Base-by-base conservation (phyloP, 2,113 vertebrate genomes). In the Semnornis frantzii region DNA sequence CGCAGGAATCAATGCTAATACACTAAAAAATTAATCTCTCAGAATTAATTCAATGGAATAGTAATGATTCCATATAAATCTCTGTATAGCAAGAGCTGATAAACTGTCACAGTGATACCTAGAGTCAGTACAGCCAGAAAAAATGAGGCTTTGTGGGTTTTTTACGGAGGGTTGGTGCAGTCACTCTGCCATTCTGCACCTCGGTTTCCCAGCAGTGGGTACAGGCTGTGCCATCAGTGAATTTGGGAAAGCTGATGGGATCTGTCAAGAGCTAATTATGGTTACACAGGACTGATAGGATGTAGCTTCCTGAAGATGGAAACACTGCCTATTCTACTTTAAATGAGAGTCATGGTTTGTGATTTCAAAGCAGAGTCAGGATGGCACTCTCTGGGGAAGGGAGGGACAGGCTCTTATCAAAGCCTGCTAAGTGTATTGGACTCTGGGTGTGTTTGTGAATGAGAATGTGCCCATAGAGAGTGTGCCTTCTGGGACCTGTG, bases 21-120 rank as follows among this genome's bases (percentile, higher is more conserved):
- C 85, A 54, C 82, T 87, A 39, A 77, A 77, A 94, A 95, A 83
- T 76, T 73, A 73, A 95, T 91, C 78, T 89, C 91, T 50, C 75
- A 72, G 73, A 89, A 85, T 63, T 42, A 66, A 81, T 89, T 87
- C 93, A 92, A 54, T 74, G 72, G 60, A 77, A 80, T 65, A 86
- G 83, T 58, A 86, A 92, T 46, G 5, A 82, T 85, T 92, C 85
- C 33, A 27, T 59, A 52, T 37, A 89, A 83, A 93, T 70, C 75
- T 89, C 54, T 54, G 81, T 34, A 37, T 1, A 83, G 85, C 87
- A 25, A 77, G 71, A 85, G 46, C 78, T 57, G 72, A 64, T 48
- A n/a, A 73, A 79, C 42, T 17, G 44, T 42, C 57, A 17, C 60
- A 52, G 74, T 19, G 63, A 91, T 54, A 92, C 63, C 39, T 65